Conservation (phyloP, 2,113 vertebrate species). For the Dunckerocampus dactyliophorus region DNA sequence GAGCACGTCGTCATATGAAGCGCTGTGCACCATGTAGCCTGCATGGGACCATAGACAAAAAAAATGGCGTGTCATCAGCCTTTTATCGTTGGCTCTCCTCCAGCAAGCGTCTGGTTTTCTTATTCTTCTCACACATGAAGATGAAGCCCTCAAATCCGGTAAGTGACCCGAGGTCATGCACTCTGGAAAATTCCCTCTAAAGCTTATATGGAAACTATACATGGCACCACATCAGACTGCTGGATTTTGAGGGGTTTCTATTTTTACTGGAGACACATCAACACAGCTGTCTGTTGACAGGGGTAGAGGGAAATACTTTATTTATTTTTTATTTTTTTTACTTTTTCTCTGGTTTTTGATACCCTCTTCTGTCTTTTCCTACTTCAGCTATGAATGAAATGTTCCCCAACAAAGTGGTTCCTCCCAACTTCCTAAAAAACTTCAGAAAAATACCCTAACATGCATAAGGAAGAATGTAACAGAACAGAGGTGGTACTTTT, state of each 20-base stretch:
- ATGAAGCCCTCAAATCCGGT: conserved; percentile 22
- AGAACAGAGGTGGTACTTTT: too few species aligned
- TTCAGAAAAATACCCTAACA: background rate
- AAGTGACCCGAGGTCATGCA: conserved; percentile 27
- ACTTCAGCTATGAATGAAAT: conserved; percentile 8
- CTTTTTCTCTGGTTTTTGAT: conserved; percentile 37
- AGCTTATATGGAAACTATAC: conserved; percentile 17
- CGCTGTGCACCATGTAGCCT: conserved; percentile 96
- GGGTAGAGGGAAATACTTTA: conserved; percentile 34
- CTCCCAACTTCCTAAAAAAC: background rate
- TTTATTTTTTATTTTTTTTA: conserved; percentile 32
- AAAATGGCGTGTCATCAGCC: background rate
- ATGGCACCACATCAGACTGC: conserved; percentile 36
- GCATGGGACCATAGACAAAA: conserved; percentile 12
- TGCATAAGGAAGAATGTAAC: too few species aligned
- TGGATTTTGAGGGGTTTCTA: conserved; percentile 32
- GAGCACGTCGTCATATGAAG: conserved; percentile 93
- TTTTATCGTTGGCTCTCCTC: conserved; percentile 1
- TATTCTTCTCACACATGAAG: conserved; percentile 16
- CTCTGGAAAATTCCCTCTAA: conserved; percentile 30
- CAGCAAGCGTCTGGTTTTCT: conserved; percentile 32
- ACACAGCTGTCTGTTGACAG: conserved; percentile 54
- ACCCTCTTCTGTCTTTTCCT: conserved; percentile 13
- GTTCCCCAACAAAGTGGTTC: conserved; percentile 12
- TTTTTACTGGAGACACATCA: conserved; percentile 58